Evolutionary conservation across 2,888 invertebrate genomes (phyloP).

Genomic region (Trachelus iudaicus): DNA sequence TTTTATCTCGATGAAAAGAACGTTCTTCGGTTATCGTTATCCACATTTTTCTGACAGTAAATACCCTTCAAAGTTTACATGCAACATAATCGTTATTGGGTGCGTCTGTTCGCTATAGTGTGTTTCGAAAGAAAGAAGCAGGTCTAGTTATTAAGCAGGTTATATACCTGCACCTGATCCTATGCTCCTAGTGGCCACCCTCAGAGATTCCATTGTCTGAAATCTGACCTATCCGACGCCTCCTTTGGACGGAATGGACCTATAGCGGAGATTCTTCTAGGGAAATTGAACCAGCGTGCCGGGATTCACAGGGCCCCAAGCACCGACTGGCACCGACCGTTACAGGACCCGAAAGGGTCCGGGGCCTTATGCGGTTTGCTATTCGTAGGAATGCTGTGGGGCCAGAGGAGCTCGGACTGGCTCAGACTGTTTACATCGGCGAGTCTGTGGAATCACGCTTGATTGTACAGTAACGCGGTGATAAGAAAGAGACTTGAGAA

Average conservation of each 20-base stretch:
- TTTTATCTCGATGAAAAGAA: background rate
- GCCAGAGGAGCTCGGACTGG: background rate
- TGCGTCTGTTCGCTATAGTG: background rate
- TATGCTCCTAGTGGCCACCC: background rate
- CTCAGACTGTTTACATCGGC: background rate
- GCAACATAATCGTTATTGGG: background rate
- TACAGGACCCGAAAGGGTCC: background rate
- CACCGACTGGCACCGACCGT: background rate
- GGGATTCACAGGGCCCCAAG: background rate
- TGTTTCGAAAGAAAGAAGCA: background rate
- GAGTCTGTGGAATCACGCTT: background rate
- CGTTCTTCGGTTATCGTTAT: background rate
- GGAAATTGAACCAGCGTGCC: background rate
- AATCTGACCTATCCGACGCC: background rate
- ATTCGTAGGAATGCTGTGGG: background rate
- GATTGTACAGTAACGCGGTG: background rate
- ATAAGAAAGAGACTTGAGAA: background rate
- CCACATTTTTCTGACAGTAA: background rate
- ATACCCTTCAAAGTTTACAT: background rate
- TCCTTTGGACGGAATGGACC: background rate
- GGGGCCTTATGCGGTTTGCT: background rate
- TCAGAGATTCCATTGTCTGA: background rate
- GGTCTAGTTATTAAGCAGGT: background rate
- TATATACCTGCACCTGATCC: background rate
- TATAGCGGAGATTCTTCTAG: background rate